Evolutionary conservation across 2,888 invertebrate genomes (phyloP).

Genomic region (Achlya flavicornis): DNA sequence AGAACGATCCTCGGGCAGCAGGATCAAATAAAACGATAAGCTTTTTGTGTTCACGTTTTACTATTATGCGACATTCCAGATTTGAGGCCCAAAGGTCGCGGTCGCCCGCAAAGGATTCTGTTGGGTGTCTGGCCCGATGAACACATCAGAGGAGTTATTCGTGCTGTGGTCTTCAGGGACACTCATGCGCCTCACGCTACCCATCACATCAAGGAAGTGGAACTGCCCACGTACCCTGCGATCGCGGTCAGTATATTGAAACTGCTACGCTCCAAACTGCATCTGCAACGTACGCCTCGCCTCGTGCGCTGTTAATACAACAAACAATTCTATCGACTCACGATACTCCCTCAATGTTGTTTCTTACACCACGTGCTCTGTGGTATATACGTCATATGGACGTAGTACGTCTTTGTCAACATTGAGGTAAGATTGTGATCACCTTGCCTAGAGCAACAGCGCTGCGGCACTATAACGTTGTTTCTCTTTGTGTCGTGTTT

Average conservation of each 20-base stretch:
- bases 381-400: neutral
- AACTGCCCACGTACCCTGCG: slow-evolving; percentile 71
- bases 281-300: slow-evolving; percentile 1
- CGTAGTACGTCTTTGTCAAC: neutral
- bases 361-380: too few species aligned
- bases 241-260: slow-evolving; percentile 76
- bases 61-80: slow-evolving; percentile 85
- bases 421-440: neutral
- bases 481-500: slow-evolving; percentile 16
- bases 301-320: neutral
- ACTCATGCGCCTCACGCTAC: slow-evolving; percentile 88
- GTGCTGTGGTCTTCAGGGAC: slow-evolving; percentile 96
- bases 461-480: slow-evolving; percentile 12
- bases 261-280: slow-evolving; percentile 7
- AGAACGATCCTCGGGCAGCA: neutral
- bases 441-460: neutral
- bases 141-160: slow-evolving; percentile 95
- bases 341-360: too few species aligned
- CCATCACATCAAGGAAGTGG: slow-evolving; percentile 91
- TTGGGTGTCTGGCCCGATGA: slow-evolving; percentile 97
- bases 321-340: neutral
- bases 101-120: slow-evolving; percentile 94
- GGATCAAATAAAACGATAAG: slow-evolving; percentile 23
- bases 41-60: slow-evolving; percentile 77
- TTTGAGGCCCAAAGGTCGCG: slow-evolving; percentile 95